Evolutionary conservation across 2,888 invertebrate species (phyloP).

Genomic region (Cyclophora punctaria): DNA sequence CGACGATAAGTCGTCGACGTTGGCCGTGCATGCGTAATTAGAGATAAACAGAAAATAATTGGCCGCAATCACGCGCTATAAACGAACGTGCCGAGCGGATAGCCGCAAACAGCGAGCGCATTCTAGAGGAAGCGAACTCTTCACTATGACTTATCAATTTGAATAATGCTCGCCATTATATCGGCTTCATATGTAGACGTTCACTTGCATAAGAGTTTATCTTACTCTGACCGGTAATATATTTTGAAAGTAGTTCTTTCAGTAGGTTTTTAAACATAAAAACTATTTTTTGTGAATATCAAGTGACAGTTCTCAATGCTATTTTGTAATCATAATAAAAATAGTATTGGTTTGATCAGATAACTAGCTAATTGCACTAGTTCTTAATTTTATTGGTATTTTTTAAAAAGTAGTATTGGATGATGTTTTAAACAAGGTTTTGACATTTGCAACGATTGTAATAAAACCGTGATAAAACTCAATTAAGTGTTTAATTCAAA

Average conservation of each 20-base stretch:
- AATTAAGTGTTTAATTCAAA: no score
- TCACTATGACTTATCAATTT: conserved; percentile 19
- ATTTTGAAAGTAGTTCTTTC: neutral
- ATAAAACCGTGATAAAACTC: no score
- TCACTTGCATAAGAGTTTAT: neutral
- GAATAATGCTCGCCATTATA: conserved; percentile 5
- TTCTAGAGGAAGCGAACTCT: conserved; percentile 34
- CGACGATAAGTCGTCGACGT: conserved; percentile 61
- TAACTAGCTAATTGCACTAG: no score
- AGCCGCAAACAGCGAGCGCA: conserved; percentile 24
- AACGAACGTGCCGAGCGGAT: conserved; percentile 49
- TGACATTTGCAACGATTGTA: no score
- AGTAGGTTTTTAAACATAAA: no score
- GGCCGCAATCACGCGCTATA: conserved; percentile 68
- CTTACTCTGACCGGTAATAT: neutral
- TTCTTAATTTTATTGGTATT: no score
- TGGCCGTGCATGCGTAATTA: conserved; percentile 73
- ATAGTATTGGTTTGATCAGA: no score
- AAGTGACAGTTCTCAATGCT: no score
- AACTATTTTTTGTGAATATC: no score
- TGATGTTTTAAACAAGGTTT: no score
- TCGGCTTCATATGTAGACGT: neutral
- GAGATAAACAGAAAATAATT: conserved; percentile 76
- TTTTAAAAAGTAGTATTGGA: no score
- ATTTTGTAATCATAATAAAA: no score